phyloP scores from a whole-genome alignment of 2,797 vertebrate genomes.

The Lophotriccus pileatus region DNA sequence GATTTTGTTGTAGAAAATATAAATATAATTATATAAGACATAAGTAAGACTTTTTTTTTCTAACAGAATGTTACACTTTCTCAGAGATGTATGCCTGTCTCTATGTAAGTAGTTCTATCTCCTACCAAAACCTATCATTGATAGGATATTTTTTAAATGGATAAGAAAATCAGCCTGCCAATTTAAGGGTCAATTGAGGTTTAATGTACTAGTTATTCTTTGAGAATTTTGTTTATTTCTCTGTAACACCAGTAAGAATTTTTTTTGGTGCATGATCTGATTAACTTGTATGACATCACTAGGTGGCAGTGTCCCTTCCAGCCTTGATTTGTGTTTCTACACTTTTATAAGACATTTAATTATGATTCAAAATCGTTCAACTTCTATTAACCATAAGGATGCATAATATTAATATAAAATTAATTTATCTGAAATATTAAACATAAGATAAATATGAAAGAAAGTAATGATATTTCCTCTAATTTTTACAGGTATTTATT shows the following conservation, averaged over 20 bases:
- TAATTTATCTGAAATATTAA: background rate
- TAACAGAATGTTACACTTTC: background rate
- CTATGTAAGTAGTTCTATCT: background rate
- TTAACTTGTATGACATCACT: background rate
- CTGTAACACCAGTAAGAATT: background rate
- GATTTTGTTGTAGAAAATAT: background rate
- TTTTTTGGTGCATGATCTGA: background rate
- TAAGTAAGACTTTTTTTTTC: background rate
- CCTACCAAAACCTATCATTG: background rate
- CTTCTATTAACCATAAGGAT: background rate
- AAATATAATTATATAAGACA: background rate
- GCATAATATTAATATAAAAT: background rate
- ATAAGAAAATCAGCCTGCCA: background rate
- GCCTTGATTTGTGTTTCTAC: background rate
- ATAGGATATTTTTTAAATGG: background rate
- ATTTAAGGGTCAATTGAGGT: background rate
- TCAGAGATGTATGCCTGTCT: background rate
- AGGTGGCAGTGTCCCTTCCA: slow-evolving; percentile 11
- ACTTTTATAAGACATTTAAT: background rate
- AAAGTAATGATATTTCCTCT: background rate
- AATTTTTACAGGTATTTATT: background rate
- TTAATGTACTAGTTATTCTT: background rate
- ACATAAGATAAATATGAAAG: background rate
- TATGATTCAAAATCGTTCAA: background rate
- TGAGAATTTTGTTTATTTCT: background rate